phyloP scores from a whole-genome alignment of 2,113 vertebrate species.

The Lagopus muta region DNA sequence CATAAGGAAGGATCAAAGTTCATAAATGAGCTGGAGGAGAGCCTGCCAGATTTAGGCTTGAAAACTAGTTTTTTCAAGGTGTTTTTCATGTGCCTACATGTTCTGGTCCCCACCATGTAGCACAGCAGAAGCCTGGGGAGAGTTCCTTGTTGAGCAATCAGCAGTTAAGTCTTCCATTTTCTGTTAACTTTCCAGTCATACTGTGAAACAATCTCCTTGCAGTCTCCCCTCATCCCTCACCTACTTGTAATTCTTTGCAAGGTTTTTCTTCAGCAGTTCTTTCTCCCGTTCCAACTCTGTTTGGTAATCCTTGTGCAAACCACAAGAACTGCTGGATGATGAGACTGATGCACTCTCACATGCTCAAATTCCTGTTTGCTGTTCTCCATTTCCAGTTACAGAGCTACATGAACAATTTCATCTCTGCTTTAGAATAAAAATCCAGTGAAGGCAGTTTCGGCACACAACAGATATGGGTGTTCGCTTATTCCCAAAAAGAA shows the following conservation, averaged over 20 bases:
- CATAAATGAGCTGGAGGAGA: background rate
- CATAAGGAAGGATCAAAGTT: background rate
- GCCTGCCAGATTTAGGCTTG: background rate
- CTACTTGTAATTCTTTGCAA: fast-evolving
- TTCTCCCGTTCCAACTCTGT: fast-evolving
- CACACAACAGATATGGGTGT: background rate
- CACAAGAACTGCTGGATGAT: fast-evolving
- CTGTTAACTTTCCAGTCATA: background rate
- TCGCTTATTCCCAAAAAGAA: background rate
- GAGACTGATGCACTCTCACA: fast-evolving
- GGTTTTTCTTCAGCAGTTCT: fast-evolving
- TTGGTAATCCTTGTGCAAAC: background rate
- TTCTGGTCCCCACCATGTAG: background rate
- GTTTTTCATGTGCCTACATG: fast-evolving
- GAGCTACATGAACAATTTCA: background rate
- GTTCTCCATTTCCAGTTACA: background rate
- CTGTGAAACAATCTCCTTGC: background rate
- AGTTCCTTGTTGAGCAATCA: background rate
- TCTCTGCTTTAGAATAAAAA: background rate
- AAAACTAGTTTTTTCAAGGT: background rate
- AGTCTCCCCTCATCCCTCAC: background rate
- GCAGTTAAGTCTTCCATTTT: background rate
- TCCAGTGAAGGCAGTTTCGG: background rate
- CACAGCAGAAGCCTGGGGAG: background rate
- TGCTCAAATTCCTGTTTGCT: background rate